Base-by-base conservation (phyloP, 2,888 invertebrate genomes). In the Caenorhabditis sp. region DNA sequence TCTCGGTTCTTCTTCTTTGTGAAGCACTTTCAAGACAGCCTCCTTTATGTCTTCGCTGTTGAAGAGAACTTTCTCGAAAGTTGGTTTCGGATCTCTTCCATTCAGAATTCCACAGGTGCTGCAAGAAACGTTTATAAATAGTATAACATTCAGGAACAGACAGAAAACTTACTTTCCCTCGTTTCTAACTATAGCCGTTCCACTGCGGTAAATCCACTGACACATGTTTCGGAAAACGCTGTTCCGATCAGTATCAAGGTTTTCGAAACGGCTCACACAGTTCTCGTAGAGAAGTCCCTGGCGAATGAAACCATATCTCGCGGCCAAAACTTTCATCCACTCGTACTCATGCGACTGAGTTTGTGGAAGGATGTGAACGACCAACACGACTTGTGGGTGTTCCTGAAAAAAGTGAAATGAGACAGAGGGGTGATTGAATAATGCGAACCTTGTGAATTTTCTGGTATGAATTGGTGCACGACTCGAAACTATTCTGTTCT, bases 261-360 rank as follows among this genome's bases (percentile, higher is more conserved):
- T 81, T 44, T 82, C 64, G 70, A 89, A 90, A 19, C 86, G 83
- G 26, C 77, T 82, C 16, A 86, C 73, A 38, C 86, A 88, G 44
- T 90, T 90, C 16, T 91, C 90, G n/a, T 85, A 72, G 19, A 90
- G 86, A 31, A 91, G 77, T 75, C 91, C 91, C 76, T 91, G 90
- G 8, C 90, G 87, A 47, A 90, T 84, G 49, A 90, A 82, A 10
- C 89, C 88, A 61, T 87, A 87, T 64, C 82, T 68, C 12, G 74
- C 19, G 2, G 86, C 76, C 38, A 87, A 64, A 19, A 85, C 84
- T 72, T 90, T 89, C 88, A 91, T 87, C 88, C 89, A 87, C 8
- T 85, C 80, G 80, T 90, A 90, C 77, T 91, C 91, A 10, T 84
- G 69, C 16, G 90, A 90, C 54, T 85, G 79, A 35, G 85, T 59